Conservation (phyloP, 2,113 vertebrate genomes). For the Blennius ocellaris region DNA sequence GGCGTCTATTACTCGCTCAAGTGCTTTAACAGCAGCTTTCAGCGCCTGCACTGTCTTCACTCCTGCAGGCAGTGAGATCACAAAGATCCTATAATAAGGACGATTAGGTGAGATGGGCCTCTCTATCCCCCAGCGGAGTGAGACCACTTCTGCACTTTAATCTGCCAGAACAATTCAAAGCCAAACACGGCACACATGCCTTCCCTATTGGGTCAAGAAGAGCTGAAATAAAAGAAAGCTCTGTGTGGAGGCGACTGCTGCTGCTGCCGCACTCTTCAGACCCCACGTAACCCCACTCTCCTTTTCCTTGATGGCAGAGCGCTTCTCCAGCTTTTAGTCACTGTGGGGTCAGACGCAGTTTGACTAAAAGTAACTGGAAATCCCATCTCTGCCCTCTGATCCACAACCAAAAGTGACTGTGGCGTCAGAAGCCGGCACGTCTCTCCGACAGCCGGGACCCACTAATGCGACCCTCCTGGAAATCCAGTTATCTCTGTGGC, state of each 20-base stretch:
- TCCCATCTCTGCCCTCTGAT: slow-evolving; percentile 72
- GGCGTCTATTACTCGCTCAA: slow-evolving; percentile 68
- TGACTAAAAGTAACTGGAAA: slow-evolving; percentile 63
- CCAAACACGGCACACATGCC: slow-evolving; percentile 20
- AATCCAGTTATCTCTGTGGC: slow-evolving; percentile 55
- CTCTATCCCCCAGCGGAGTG: slow-evolving; percentile 50
- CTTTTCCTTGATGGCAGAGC: slow-evolving; percentile 40
- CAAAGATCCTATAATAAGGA: slow-evolving; percentile 54
- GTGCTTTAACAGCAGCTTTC: slow-evolving; percentile 65
- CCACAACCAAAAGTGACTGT: slow-evolving; percentile 68
- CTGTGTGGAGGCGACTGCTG: slow-evolving; percentile 15
- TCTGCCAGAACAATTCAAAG: slow-evolving; percentile 37
- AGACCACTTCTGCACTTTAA: slow-evolving; percentile 40
- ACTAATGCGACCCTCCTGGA: slow-evolving; percentile 64
- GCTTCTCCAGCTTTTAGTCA: slow-evolving; percentile 61
- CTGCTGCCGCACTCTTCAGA: slow-evolving; percentile 22
- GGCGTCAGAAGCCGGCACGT: slow-evolving; percentile 60
- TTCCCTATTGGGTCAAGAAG: slow-evolving; percentile 22
- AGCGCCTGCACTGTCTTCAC: slow-evolving; percentile 31
- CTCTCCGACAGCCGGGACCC: slow-evolving; percentile 48
- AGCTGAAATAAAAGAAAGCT: slow-evolving; percentile 39
- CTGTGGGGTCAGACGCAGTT: slow-evolving; percentile 49
- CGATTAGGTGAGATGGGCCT: slow-evolving; percentile 56
- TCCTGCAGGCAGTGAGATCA: slow-evolving; percentile 35
- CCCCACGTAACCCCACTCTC: slow-evolving; percentile 31